These are phyloP conservation scores for Coccyzus lansbergi DNA, from an alignment of 2,797 vertebrate genomes.

Conservation along the genomic window DNA sequence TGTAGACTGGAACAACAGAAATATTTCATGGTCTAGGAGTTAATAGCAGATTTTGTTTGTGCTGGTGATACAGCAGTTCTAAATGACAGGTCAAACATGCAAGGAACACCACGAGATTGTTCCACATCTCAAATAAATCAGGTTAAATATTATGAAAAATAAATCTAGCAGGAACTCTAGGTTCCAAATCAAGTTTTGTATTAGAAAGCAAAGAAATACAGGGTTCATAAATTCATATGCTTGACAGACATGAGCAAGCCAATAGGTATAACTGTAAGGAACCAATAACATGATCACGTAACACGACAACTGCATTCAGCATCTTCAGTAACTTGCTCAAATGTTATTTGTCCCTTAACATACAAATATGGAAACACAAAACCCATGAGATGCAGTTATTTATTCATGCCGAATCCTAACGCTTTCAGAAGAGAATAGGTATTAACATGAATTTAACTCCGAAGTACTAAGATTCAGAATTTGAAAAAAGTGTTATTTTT, in stretches of 20 bases:
- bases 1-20: background rate
- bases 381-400: background rate
- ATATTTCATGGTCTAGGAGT: constrained; percentile 1
- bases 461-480: background rate
- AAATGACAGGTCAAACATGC: constrained; percentile 42
- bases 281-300: background rate
- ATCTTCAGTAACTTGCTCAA: background rate
- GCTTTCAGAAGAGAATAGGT: background rate
- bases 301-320: background rate
- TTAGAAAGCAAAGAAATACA: background rate
- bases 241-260: background rate
- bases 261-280: background rate
- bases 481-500: accelerated
- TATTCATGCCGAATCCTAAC: background rate
- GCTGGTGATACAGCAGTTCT: constrained; percentile 1
- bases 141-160: constrained; percentile 42
- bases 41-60: constrained; percentile 17
- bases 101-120: background rate
- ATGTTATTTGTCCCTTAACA: background rate
- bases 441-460: background rate
- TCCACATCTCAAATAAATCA: constrained; percentile 24
- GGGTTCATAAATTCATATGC: background rate
- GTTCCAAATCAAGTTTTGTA: constrained; percentile 33
- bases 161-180: background rate
- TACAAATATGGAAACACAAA: background rate